Conservation (phyloP, 2,113 vertebrate species). For the Oreotragus oreotragus region DNA sequence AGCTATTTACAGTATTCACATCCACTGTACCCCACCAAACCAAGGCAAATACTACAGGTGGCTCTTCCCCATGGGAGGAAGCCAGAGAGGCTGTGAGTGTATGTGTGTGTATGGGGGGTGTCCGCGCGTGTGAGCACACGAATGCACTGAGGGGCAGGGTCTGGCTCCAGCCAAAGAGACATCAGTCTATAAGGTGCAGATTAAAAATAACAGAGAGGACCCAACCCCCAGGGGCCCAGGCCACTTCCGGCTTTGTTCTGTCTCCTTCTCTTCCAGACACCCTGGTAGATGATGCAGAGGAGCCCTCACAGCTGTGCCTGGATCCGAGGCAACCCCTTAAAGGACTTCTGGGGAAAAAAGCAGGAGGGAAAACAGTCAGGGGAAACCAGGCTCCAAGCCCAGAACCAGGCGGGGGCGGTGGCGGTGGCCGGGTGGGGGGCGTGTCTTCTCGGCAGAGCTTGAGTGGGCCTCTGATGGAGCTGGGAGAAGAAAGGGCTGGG, state of each 20-base stretch:
- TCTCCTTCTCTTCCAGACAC: conserved; percentile 61
- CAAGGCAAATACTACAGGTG: conserved; percentile 92
- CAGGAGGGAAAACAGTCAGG: neutral
- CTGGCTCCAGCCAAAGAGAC: conserved; percentile 68
- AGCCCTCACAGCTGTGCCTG: conserved; percentile 39
- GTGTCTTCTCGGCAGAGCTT: rapidly evolving
- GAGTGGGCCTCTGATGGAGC: neutral
- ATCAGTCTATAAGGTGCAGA: conserved; percentile 88
- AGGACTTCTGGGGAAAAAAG: conserved; percentile 78
- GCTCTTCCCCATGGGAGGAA: conserved; percentile 7
- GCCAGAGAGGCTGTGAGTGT: conserved; percentile 73
- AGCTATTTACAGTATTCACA: conserved; percentile 98
- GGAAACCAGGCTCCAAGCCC: neutral
- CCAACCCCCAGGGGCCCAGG: conserved; percentile 40
- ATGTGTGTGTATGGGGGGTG: conserved; percentile 67
- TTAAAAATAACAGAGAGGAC: conserved; percentile 79
- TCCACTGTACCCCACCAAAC: conserved; percentile 86
- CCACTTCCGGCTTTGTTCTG: neutral
- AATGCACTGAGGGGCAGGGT: conserved; percentile 72
- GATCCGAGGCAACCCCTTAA: conserved; percentile 66
- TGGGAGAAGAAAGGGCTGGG: neutral
- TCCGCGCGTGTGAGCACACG: conserved; percentile 71
- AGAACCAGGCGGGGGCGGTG: neutral
- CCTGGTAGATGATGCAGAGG: neutral
- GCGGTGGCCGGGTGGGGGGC: no score